Percentiles rank a stretch among this genome's conserved stretches.
phyloP scores from a whole-genome alignment of 1,140 invertebrate species.

The Radopholus similis region DNA sequence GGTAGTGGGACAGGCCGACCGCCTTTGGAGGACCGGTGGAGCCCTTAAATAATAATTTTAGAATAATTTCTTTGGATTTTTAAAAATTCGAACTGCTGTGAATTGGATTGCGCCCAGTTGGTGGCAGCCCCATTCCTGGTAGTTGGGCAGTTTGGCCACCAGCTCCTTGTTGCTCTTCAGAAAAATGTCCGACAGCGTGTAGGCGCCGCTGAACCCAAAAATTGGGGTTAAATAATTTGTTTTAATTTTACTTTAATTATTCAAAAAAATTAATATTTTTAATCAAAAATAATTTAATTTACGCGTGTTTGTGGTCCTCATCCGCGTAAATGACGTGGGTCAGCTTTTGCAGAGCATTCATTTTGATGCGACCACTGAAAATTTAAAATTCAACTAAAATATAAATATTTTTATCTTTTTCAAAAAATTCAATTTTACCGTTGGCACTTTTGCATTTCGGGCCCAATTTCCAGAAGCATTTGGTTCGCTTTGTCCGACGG shows the following conservation, averaged over 20 bases:
- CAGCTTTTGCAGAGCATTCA: slow-evolving; percentile 36
- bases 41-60: slow-evolving; percentile 37
- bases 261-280: too few relatives aligned
- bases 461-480: slow-evolving; percentile 46
- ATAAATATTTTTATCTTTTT: slow-evolving; percentile 12
- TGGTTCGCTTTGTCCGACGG: slow-evolving; percentile 41
- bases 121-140: slow-evolving; percentile 53
- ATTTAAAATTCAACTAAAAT: not conserved
- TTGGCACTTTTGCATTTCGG: slow-evolving; percentile 24
- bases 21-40: slow-evolving; percentile 52
- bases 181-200: slow-evolving; percentile 49
- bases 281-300: slow-evolving; percentile 11
- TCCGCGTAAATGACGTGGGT: slow-evolving; percentile 56
- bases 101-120: slow-evolving; percentile 56
- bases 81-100: slow-evolving; percentile 35
- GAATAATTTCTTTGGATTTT: not conserved
- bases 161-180: slow-evolving; percentile 42
- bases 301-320: slow-evolving; percentile 58
- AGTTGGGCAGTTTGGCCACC: slow-evolving; percentile 54
- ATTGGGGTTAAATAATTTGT: slow-evolving; percentile 11
- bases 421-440: not conserved
- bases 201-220: slow-evolving; percentile 37
- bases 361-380: slow-evolving; percentile 37
- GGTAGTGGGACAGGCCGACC: slow-evolving; percentile 51
- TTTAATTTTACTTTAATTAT: not conserved